Percentiles rank a stretch among this genome's conserved stretches.
Conservation (phyloP, 2,888 invertebrate species). For the Parnassius glacialis region DNA sequence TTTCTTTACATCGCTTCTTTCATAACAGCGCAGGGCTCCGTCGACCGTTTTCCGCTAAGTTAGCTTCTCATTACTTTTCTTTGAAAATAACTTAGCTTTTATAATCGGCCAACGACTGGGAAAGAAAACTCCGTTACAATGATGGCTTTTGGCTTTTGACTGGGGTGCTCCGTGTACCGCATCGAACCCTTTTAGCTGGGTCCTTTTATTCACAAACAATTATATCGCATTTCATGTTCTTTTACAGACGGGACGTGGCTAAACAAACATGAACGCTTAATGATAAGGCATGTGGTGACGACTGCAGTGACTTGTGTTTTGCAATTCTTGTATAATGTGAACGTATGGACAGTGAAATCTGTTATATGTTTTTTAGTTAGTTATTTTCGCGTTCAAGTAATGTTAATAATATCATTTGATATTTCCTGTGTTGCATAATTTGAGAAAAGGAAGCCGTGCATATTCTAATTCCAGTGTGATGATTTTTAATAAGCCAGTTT, state of each 20-base stretch:
- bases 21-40: constrained; percentile 46
- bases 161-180: constrained; percentile 45
- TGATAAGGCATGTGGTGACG: constrained; percentile 64
- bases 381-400: too few species aligned
- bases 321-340: not conserved
- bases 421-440: too few species aligned
- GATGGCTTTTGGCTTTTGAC: constrained; percentile 70
- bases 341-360: too few species aligned
- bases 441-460: too few species aligned
- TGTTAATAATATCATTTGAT: too few species aligned
- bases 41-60: constrained; percentile 73
- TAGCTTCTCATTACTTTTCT: constrained; percentile 78
- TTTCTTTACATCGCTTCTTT: constrained; percentile 57
- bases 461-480: too few species aligned
- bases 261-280: constrained; percentile 64
- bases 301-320: constrained; percentile 25
- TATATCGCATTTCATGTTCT: constrained; percentile 57
- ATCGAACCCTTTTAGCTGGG: constrained; percentile 52
- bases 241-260: constrained; percentile 52
- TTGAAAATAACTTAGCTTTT: constrained; percentile 72
- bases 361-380: too few species aligned
- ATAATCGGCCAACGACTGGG: constrained; percentile 60
- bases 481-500: too few species aligned
- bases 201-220: constrained; percentile 67
- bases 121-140: constrained; percentile 70